Base-by-base conservation (phyloP, 2,797 vertebrate genomes). In the Cynodonichthys magdalenae region DNA sequence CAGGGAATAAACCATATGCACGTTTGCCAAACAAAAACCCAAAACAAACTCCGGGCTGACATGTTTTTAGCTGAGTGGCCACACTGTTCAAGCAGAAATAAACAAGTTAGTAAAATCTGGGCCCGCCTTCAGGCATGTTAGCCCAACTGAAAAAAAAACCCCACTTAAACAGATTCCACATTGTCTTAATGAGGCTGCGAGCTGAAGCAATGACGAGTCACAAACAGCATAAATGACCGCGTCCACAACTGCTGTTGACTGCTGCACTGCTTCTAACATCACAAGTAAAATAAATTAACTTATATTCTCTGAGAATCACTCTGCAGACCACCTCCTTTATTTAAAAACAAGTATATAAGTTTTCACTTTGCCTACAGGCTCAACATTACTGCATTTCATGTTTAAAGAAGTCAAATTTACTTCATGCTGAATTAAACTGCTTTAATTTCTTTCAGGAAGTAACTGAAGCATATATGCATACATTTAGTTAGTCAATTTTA, bases 81-180 rank as follows among this genome's bases (percentile, higher is more conserved):
- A 57, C 67, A 75, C 64, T 54, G 60, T 66, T 87, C 75, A 63
- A 84, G 79, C 84, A 87, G 81, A 88, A 85, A 51, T 53, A 56
- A 63, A 53, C 18, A 29, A 71, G 51, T 70, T 53, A 47, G 69
- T 71, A 53, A 63, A 59, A 65, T 36, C 4, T 15, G 24, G 69
- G 74, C 59, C 55, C 71, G 55, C 66, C 73, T 83, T 48, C 56
- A 75, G 81, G 75, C 80, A 7, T 62, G 67, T 77, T 49, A 72
- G 64, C 66, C 71, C 45, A 44, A 70, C 59, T 80, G 59, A 71
- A 74, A 79, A 24, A 79, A 24, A 24, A 79, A 74, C 56, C 64
- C 54, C 48, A 34, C 42, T 53, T 27, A 66, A 74, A 75, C 45
- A 80, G n/a, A 64, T 29, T 57, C 39, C 64, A 64, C 63, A 71